Evolutionary conservation across 2,888 invertebrate species (phyloP).

Genomic region (Agriopis leucophaearia): DNA sequence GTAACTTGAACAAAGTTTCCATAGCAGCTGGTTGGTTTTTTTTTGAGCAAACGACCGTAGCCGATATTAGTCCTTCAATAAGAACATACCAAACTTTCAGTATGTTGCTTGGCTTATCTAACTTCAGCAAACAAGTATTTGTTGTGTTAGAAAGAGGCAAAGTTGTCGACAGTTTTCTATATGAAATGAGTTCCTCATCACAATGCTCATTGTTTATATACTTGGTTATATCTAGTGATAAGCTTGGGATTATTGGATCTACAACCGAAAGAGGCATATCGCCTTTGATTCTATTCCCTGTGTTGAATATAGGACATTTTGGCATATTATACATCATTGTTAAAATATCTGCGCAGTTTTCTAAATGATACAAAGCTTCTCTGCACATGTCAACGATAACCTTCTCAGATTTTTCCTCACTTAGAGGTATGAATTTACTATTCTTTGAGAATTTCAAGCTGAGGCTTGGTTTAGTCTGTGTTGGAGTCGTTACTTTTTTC

Average conservation of each 20-base stretch:
- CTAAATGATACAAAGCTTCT: conserved; percentile 94
- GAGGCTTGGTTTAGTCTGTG: conserved; percentile 72
- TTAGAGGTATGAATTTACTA: conserved; percentile 79
- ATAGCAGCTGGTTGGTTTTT: conserved; percentile 95
- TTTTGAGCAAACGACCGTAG: conserved; percentile 94
- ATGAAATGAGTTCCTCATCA: conserved; percentile 89
- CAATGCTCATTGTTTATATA: conserved; percentile 89
- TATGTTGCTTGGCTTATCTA: conserved; percentile 93
- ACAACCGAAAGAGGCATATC: conserved; percentile 93
- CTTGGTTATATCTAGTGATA: conserved; percentile 88
- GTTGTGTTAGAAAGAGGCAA: conserved; percentile 79
- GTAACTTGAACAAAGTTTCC: conserved; percentile 94
- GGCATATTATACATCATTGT: conserved; percentile 98
- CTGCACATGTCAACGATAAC: conserved; percentile 88
- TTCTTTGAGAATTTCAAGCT: conserved; percentile 80
- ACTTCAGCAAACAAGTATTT: conserved; percentile 86
- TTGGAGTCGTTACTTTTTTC: conserved; percentile 67
- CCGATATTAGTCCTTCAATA: conserved; percentile 94
- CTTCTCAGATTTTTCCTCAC: conserved; percentile 80
- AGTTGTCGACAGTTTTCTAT: conserved; percentile 86
- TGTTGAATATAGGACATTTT: conserved; percentile 96
- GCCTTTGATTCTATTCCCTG: conserved; percentile 93
- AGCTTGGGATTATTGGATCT: conserved; percentile 93
- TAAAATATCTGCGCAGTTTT: conserved; percentile 94
- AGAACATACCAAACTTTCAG: conserved; percentile 96